Conservation (phyloP, 2,113 vertebrate species). For the Bufo gargarizans region DNA sequence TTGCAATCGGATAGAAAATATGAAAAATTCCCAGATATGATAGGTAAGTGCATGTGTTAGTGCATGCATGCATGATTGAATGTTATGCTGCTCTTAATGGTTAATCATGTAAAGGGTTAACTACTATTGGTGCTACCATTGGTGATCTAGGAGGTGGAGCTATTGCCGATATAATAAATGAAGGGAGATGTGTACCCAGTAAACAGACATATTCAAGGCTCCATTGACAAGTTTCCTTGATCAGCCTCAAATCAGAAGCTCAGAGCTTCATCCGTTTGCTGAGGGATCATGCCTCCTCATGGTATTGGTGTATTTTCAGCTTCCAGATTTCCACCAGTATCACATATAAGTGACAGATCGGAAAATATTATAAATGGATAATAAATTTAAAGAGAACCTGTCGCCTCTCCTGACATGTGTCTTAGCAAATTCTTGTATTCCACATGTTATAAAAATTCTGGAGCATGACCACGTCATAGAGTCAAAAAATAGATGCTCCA, state of each 20-base stretch:
- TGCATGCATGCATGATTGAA: neutral
- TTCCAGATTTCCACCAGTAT: neutral
- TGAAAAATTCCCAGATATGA: neutral
- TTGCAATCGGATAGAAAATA: neutral
- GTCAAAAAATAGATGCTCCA: too few species aligned
- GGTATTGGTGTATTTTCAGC: too few species aligned
- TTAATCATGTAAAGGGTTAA: neutral
- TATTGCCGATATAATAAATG: too few species aligned
- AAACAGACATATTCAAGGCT: too few species aligned
- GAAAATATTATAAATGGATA: neutral
- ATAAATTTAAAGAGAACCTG: neutral
- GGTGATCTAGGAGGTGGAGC: neutral
- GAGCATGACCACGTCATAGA: too few species aligned
- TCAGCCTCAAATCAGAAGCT: too few species aligned
- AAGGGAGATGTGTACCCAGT: too few species aligned
- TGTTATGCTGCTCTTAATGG: neutral
- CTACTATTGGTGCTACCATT: neutral
- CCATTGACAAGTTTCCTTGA: too few species aligned
- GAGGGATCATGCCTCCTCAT: neutral
- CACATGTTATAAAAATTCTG: too few species aligned
- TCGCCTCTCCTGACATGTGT: too few species aligned
- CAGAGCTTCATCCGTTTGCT: neutral
- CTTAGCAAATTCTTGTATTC: too few species aligned
- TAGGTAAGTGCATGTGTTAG: neutral
- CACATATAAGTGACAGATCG: neutral